These are phyloP conservation scores for Acanthurus lineatus DNA, from an alignment of 2,797 vertebrate species.

Conservation along the genomic window DNA sequence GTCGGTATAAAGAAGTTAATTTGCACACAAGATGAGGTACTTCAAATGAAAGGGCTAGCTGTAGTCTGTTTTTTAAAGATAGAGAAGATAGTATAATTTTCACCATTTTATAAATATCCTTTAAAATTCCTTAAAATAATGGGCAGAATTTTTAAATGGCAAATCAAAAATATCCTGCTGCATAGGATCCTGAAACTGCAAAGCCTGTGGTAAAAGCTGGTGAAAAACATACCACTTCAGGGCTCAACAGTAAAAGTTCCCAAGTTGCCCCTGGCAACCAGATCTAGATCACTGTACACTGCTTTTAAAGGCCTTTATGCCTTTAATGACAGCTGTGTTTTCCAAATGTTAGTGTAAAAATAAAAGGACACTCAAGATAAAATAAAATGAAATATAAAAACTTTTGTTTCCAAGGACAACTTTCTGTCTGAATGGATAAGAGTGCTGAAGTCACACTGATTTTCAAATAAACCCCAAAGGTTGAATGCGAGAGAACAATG, in stretches of 20 bases:
- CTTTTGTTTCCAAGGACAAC: not conserved
- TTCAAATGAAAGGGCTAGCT: not conserved
- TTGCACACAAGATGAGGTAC: not conserved
- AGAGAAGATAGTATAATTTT: not conserved
- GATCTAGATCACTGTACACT: constrained; percentile 18
- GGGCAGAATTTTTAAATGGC: constrained; percentile 14
- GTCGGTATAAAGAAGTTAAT: not conserved
- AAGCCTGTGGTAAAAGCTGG: constrained; percentile 22
- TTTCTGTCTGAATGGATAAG: constrained; percentile 4
- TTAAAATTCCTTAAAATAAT: constrained; percentile 7
- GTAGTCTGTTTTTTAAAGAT: not conserved
- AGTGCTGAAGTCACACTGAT: constrained; percentile 21
- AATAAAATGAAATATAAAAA: not conserved
- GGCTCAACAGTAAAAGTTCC: constrained; percentile 12
- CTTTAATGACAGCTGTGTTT: constrained; percentile 15
- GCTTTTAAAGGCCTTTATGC: constrained; percentile 22
- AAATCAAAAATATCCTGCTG: constrained; percentile 9
- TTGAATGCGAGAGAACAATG: not conserved
- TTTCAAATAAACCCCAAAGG: constrained; percentile 8
- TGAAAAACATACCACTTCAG: constrained; percentile 28
- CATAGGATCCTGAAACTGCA: constrained; percentile 1
- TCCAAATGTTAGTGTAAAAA: constrained; percentile 13
- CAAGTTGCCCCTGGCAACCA: constrained; percentile 27
- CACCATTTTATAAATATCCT: constrained; percentile 2
- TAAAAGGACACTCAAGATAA: not conserved